Evolutionary conservation across 2,113 vertebrate species (phyloP).

Genomic region (Ivindomyrus marchei): DNA sequence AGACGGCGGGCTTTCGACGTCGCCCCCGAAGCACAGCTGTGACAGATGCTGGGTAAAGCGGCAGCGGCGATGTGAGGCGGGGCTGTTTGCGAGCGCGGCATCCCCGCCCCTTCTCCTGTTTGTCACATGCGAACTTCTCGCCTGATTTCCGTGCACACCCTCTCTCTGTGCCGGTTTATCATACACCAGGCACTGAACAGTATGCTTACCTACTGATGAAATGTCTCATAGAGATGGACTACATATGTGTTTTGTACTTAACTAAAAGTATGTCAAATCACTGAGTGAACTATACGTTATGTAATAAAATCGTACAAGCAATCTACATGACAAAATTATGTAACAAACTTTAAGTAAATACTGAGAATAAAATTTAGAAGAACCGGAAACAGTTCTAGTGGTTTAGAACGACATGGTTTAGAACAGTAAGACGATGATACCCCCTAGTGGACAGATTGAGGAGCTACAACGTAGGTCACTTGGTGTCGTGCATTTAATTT

Average conservation of each 20-base stretch:
- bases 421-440: not conserved
- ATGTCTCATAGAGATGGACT: not conserved
- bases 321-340: not conserved
- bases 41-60: slow-evolving; percentile 47
- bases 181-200: not conserved
- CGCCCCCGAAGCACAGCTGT: slow-evolving; percentile 20
- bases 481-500: not conserved
- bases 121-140: not conserved
- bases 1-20: slow-evolving; percentile 40
- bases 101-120: not conserved
- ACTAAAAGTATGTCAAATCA: not conserved
- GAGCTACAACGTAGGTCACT: not conserved
- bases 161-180: not conserved
- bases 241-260: not conserved
- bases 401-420: not conserved
- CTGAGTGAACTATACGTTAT: not conserved
- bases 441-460: not conserved
- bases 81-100: not conserved
- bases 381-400: not conserved
- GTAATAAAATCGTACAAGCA: not conserved
- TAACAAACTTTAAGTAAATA: not conserved
- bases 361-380: not conserved
- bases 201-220: not conserved
- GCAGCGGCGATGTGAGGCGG: slow-evolving; percentile 42
- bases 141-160: not conserved